Base-by-base conservation (phyloP, 2,113 vertebrate genomes). In the Geococcyx californianus region DNA sequence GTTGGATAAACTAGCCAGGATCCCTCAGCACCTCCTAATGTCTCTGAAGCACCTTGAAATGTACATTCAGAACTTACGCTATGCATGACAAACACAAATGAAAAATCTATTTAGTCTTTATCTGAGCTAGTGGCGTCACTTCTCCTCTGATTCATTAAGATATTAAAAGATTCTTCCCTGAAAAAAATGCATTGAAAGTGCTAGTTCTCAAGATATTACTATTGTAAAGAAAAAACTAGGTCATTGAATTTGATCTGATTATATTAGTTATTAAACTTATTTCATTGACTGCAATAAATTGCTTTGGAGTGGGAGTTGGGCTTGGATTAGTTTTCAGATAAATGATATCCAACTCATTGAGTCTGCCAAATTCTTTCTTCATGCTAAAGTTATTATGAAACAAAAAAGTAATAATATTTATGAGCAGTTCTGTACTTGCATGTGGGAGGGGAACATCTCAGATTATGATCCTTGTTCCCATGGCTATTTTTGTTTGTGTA, bases 291-390 rank as follows among this genome's bases (percentile, higher is more conserved):
- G 42, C 33, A 15, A 24, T 68, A 87, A 93, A 68, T 60, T 66
- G 31, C 47, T 94, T 78, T 72, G 52, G 58, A 82, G 52, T 28
- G 12, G 70, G 12, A 44, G 70, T 79, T 64, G 49, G 56, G 36
- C 13, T 94, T 75, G 70, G 44, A 82, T 91, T 91, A 90, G 16
- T 40, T 44, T 73, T 94, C 45, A 72, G 80, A 93, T 66, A 95
- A 89, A 87, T 58, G 20, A 73, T 25, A 70, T 95, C 60, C 44
- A 75, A 40, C 45, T 82, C 18, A 29, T 18, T 64, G 49, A 60
- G 33, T 93, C 80, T 95, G 84, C 89, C 87, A 91, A 73, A 67
- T 90, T 69, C 31, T 92, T 97, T 87, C 45, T 84, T 93, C 94
- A 83, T 82, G 82, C 20, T 91, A 16, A 94, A 93, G 38, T 88